phyloP scores from a whole-genome alignment of 2,797 vertebrate species.

The Sparidentex hasta region DNA sequence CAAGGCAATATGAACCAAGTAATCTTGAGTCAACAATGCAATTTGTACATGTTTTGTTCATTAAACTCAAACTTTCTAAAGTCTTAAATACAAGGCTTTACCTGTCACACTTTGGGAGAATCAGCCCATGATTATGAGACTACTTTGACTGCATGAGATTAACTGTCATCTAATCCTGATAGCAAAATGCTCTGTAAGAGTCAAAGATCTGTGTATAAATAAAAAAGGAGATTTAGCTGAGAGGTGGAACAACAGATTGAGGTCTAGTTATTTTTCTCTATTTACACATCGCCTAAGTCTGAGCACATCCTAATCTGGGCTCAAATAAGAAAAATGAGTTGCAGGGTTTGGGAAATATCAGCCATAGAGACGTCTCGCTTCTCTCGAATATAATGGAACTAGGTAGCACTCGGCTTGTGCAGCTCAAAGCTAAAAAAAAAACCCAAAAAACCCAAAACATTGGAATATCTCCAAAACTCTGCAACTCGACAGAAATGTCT shows the following conservation, averaged over 20 bases:
- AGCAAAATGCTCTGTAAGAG: background rate
- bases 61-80: background rate
- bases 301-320: background rate
- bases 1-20: background rate
- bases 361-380: too few species aligned
- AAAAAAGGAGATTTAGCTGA: background rate
- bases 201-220: background rate
- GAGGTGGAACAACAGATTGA: background rate
- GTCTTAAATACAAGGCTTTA: slow-evolving; percentile 21
- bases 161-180: background rate
- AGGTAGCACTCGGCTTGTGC: too few species aligned
- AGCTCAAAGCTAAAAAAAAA: too few species aligned
- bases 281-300: background rate
- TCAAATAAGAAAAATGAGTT: too few species aligned
- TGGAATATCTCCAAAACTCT: too few species aligned
- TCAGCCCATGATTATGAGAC: background rate
- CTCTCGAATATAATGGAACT: too few species aligned
- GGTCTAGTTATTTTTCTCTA: background rate
- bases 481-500: too few species aligned
- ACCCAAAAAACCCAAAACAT: too few species aligned
- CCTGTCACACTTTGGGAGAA: background rate
- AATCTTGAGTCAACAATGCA: background rate
- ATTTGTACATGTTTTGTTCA: background rate
- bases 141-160: background rate
- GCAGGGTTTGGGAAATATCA: too few species aligned